Evolutionary conservation across 2,113 vertebrate species (phyloP).

Genomic region (Ranitomeya imitator): DNA sequence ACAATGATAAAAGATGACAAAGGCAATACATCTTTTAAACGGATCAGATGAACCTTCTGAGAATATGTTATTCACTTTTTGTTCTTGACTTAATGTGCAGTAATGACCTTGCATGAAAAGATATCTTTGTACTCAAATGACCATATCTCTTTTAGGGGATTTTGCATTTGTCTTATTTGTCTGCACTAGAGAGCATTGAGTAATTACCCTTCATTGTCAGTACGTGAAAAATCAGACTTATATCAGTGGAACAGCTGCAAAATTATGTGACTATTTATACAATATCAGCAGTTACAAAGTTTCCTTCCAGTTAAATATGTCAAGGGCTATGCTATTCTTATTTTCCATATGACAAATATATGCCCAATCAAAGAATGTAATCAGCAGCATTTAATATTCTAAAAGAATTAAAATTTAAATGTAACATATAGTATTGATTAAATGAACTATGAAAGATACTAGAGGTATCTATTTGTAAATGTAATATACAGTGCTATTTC

Average conservation of each 20-base stretch:
- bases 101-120: background rate
- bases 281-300: constrained; percentile 21
- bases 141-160: background rate
- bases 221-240: background rate
- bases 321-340: constrained; percentile 18
- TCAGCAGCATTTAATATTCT: constrained; percentile 19
- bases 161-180: background rate
- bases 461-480: background rate
- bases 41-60: background rate
- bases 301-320: background rate
- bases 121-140: background rate
- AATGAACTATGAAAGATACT: background rate
- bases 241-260: constrained; percentile 8
- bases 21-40: background rate
- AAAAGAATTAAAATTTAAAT: background rate
- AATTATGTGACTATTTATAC: constrained; percentile 21
- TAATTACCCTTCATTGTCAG: constrained; percentile 5
- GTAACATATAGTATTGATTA: background rate
- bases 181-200: background rate
- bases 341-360: constrained; percentile 19
- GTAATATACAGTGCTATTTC: background rate
- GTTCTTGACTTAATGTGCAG: background rate
- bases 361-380: constrained; percentile 10
- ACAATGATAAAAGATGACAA: background rate
- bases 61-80: background rate